A percentile compares a stretch with the other conserved stretches of the same genome.
phyloP scores from a whole-genome alignment of 1,140 invertebrate species.

The Macrocentrus cingulum region DNA sequence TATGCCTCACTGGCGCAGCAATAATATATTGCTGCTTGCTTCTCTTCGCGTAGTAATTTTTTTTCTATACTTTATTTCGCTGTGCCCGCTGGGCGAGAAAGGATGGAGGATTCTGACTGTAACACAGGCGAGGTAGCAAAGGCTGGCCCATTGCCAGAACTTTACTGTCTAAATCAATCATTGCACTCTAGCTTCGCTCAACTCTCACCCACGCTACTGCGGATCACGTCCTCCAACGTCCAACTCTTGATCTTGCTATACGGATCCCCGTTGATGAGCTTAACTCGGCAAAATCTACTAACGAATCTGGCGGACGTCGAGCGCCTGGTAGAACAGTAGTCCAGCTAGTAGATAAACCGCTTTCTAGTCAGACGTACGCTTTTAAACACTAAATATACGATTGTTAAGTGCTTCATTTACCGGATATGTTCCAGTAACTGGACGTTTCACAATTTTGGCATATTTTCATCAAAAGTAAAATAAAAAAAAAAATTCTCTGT shows the following conservation, averaged over 20 bases:
- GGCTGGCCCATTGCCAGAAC: conserved; percentile 30
- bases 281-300: conserved; percentile 29
- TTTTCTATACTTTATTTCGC: conserved; percentile 23
- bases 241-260: conserved; percentile 24
- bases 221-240: conserved; percentile 29
- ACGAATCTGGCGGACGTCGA: conserved; percentile 18
- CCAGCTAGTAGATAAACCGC: conserved; percentile 5
- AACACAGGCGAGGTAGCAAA: conserved; percentile 12
- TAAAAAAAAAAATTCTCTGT: no score
- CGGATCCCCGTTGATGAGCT: conserved; percentile 30
- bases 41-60: conserved; percentile 12
- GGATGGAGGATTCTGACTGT: not conserved
- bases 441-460: no score
- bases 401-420: no score
- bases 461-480: no score
- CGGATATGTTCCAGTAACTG: no score
- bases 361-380: conserved; percentile 1
- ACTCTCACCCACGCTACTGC: conserved; percentile 6
- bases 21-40: conserved; percentile 32
- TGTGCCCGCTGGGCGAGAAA: conserved; percentile 19
- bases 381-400: no score
- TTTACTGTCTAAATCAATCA: conserved; percentile 36
- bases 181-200: conserved; percentile 21
- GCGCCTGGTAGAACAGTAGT: not conserved
- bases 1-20: conserved; percentile 25